Base-by-base conservation (phyloP, 2,113 vertebrate species). In the Austrofundulus limnaeus region DNA sequence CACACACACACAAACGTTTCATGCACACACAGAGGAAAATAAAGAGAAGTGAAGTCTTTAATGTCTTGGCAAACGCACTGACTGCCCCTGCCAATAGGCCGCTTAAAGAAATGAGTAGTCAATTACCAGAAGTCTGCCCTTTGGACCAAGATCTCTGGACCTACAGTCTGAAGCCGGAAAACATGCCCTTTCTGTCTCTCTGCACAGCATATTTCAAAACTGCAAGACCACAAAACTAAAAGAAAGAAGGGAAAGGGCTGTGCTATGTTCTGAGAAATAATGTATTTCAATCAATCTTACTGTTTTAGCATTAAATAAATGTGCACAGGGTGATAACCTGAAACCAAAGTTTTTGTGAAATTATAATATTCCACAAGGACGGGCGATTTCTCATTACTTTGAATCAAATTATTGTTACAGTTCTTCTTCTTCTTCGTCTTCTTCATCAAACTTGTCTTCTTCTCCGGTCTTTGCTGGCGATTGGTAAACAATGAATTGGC, bases 31-130 rank as follows among this genome's bases (percentile, higher is more conserved):
- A 70, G 1, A 52, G 21, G 38, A 50, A 71, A 74, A 78, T 77
- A 80, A 72, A 69, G 65, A 60, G 72, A n/a, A 73, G 69, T 61
- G 62, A 72, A 73, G 83, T 87, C 77, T 84, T 80, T 89, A 89
- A 89, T 82, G 82, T 21, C 64, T 77, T 84, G 85, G 85, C 81
- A 77, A 74, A 87, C 53, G 77, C 68, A 72, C 75, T 56, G 65
- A 62, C 62, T 63, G 70, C 37, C 60, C 66, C 83, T 90, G 91
- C 90, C 91, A 93, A 88, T 84, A 88, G 87, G 73, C 82, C 86
- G 89, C 90, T 92, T 92, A 90, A 86, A 90, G 87, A 87, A 92
- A 92, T 91, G 87, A 92, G 85, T 72, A 88, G 89, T 92, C 90
- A 88, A 90, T 92, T 92, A 92, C 79, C 74, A 79, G 77, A 74